Evolutionary conservation across 2,113 vertebrate genomes (phyloP), one percentile per base, ranked within the genome.

Genomic region (Picathartes gymnocephalus): DNA sequence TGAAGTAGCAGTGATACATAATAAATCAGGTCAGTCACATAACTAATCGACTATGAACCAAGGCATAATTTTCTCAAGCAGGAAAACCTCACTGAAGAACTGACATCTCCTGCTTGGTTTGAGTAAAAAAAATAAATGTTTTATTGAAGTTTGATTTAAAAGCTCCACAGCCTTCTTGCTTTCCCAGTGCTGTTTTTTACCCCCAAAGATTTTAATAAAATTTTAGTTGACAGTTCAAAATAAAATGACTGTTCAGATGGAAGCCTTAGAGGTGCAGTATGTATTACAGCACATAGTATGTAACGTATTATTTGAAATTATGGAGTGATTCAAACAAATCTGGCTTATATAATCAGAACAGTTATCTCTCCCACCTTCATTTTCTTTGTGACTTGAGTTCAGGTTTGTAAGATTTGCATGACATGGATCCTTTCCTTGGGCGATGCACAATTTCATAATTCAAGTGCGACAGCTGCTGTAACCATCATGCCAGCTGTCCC

Each of bases 381-480:
- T 94, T 90, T 85, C 64, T 94, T 94, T 92, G 64, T 79, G 69
- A 91, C 81, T 97, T 68, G 71, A 82, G 51, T 91, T 96, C 91
- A 92, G 84, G 83, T 91, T 95, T 93, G 31, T 92, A 91, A 73
- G 91, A 92, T 93, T 88, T 90, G 79, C 57, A 85, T 93, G 93
- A 95, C 93, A 93, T 96, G 92, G 96, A 95, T 94, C 88, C 94
- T 95, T 97, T 97, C 92, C 81, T 93, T 93, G 81, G 88, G 94
- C 90, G 3, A 64, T 79, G 81, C 88, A 91, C 84, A 77, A 54
- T 96, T 95, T 96, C 86, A 88, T 94, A 95, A 96, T 96, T 94
- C 94, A 89, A 96, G 72, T 82, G 66, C 20, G 18, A 84, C 71
- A 90, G 77, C 86, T 93, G 50, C 95, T 90, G 48, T 90, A 92